Evolutionary conservation across 2,113 vertebrate genomes (phyloP).

Genomic region (Siniperca knerii): DNA sequence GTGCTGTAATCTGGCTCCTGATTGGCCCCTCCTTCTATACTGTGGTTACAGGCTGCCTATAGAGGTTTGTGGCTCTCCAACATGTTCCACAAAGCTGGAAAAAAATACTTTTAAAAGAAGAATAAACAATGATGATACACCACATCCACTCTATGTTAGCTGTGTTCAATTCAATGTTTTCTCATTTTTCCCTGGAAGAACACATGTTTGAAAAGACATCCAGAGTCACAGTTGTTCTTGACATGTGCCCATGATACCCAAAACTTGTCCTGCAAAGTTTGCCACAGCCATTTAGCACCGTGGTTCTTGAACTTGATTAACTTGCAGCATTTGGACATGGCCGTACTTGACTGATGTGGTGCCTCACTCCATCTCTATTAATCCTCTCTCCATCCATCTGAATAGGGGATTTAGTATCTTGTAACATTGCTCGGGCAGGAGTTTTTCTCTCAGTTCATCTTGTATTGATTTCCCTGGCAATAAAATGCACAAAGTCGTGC

Average conservation of each 20-base stretch:
- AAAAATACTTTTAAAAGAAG: neutral
- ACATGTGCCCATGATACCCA: constrained; percentile 5
- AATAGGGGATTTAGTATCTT: constrained; percentile 61
- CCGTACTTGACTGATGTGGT: neutral
- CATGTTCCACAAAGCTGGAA: constrained; percentile 23
- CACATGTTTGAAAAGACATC: neutral
- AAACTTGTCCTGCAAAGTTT: constrained; percentile 15
- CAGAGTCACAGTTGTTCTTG: constrained; percentile 21
- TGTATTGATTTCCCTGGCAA: constrained; percentile 59
- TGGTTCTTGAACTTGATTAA: constrained; percentile 10
- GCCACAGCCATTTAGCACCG: neutral
- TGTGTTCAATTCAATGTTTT: neutral
- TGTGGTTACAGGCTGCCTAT: constrained; percentile 17
- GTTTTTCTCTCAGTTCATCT: constrained; percentile 55
- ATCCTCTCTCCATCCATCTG: constrained; percentile 48
- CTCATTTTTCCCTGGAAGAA: neutral
- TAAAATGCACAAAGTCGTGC: constrained; percentile 51
- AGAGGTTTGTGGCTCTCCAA: constrained; percentile 28
- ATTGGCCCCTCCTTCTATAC: constrained; percentile 29
- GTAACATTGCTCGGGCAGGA: constrained; percentile 47
- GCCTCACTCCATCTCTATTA: constrained; percentile 46
- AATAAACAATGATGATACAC: neutral
- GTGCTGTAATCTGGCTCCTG: constrained; percentile 42
- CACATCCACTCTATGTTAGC: neutral
- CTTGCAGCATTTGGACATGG: constrained; percentile 9